A percentile compares a stretch with the other conserved stretches of the same genome.
Evolutionary conservation across 2,113 vertebrate species (phyloP).

Genomic region (Pollimyrus isidori): DNA sequence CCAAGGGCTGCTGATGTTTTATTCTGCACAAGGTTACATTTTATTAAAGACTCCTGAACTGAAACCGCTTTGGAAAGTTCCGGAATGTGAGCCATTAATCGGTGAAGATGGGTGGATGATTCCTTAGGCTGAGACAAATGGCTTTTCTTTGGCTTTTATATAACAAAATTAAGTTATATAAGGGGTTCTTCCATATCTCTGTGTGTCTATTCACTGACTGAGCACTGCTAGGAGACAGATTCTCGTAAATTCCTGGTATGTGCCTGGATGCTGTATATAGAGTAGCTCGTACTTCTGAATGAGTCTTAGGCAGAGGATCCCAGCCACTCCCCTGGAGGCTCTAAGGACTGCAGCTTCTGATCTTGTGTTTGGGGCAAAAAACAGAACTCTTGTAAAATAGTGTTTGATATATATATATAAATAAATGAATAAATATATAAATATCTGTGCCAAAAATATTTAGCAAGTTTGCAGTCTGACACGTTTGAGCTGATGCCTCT

Average conservation of each 20-base stretch:
- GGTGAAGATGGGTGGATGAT: background rate
- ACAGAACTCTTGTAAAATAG: background rate
- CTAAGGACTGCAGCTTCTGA: background rate
- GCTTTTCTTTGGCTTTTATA: constrained; percentile 6
- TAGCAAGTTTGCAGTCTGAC: constrained; percentile 6
- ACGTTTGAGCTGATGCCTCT: constrained; percentile 6
- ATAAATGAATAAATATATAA: background rate
- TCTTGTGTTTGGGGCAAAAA: background rate
- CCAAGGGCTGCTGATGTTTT: background rate
- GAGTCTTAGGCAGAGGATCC: background rate
- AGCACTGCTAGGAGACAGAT: background rate
- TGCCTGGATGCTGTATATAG: constrained; percentile 13
- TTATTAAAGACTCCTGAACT: background rate
- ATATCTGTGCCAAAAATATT: constrained; percentile 21
- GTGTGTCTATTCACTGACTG: background rate
- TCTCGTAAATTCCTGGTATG: constrained; percentile 1
- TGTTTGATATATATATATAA: constrained; percentile 10
- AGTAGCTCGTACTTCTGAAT: background rate
- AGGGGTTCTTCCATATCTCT: background rate
- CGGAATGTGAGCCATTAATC: background rate
- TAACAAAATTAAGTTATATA: constrained; percentile 6
- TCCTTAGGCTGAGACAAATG: background rate
- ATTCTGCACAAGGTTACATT: background rate
- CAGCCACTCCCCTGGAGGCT: background rate
- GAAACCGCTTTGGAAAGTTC: background rate